Base-by-base conservation (phyloP, 2,797 vertebrate genomes). In the Halcyon badia region DNA sequence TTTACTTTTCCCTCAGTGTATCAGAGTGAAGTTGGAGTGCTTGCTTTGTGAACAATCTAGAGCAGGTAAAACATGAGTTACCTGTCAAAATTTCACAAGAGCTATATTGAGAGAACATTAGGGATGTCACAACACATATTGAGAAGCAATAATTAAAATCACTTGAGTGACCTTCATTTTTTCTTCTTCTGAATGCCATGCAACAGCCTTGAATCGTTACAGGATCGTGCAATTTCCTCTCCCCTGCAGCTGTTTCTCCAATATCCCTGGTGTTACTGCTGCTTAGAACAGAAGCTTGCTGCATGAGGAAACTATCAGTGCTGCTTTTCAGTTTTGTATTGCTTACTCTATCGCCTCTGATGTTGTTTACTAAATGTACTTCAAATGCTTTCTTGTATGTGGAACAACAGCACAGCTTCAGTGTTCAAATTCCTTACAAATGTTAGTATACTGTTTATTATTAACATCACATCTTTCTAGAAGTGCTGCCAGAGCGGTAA, bases 1-100 rank as follows among this genome's bases (percentile, higher is more conserved):
- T 86, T 92, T 94, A 69, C 87, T 95, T 95, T 95, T 96, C 73
- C 56, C 42, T 88, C 41, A 57, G 0, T 25, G 7, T 35, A 11
- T 89, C 33, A 37, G 37, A 52, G 15, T 44, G 37, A 92, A 75
- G 39, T 42, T 70, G 60, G 7, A 85, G 31, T 6, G 9, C 30
- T 68, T 68, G 33, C 18, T 82, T 51, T 60, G 14, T 33, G 72
- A 89, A 28, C 19, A 64, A 57, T 22, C 48, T 56, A 26, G 37
- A 79, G 44, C 37, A 26, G 33, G 61, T 92, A 46, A 70, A 69
- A 54, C 72, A 33, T 0, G 21, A 72, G 30, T 65, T 91, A 39
- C 2, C 26, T 66, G 41, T 70, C 28, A 82, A 13, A 6, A 10
- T 25, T 65, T 87, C 37, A 18, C 64, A 66, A 56, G 83, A 76